Conservation (phyloP, 2,888 invertebrate species). For the Amphipoea lucens region DNA sequence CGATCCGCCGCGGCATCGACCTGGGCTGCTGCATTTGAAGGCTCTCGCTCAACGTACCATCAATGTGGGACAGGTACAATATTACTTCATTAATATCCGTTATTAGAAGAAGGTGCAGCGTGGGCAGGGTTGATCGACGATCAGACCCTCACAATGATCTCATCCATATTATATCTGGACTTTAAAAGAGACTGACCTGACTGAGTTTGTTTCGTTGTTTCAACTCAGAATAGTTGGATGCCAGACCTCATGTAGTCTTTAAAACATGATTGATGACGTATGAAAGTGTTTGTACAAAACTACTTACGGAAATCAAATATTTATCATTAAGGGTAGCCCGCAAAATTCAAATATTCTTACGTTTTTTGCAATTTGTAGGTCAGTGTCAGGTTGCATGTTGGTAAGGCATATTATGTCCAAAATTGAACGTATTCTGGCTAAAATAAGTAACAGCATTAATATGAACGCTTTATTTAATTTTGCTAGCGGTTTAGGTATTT, state of each 20-base stretch:
- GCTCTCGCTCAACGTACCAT: slow-evolving; percentile 78
- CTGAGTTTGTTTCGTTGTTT: neutral
- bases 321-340: too few species aligned
- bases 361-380: too few species aligned
- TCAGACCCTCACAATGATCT: neutral
- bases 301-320: too few species aligned
- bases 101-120: neutral
- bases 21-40: slow-evolving; percentile 78
- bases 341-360: too few species aligned
- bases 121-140: neutral
- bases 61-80: slow-evolving; percentile 79
- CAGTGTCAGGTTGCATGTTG: too few species aligned
- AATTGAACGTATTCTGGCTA: neutral
- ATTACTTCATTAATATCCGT: neutral
- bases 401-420: too few species aligned
- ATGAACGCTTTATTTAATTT: neutral
- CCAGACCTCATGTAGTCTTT: neutral
- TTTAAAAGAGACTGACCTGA: neutral
- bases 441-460: neutral
- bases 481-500: too few species aligned
- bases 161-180: neutral
- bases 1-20: slow-evolving; percentile 83
- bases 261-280: neutral
- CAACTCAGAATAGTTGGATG: neutral
- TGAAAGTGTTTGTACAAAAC: neutral